Evolutionary conservation across 30 jellyfish, hydroid and myxozoan species (phyloP).

Genomic region (Sanderia malayensis): DNA sequence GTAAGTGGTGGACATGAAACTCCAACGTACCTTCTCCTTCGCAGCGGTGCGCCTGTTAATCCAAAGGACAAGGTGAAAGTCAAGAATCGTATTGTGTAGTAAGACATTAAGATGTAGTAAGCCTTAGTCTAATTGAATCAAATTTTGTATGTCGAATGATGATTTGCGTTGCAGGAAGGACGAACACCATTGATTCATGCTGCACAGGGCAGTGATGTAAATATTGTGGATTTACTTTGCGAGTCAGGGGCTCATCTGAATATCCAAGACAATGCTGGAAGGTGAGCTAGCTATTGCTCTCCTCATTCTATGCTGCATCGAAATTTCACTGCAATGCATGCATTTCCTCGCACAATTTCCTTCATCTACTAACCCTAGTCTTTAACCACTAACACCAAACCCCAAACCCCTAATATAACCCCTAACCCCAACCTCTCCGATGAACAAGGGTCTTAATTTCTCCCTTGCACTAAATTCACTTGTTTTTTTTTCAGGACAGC

Average conservation of each 20-base stretch:
- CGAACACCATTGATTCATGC: conserved; percentile 43
- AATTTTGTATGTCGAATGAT: too few species aligned
- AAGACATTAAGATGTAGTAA: too few species aligned
- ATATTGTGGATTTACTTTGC: conserved; percentile 38
- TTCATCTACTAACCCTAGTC: too few species aligned
- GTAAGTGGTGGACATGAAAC: conserved; percentile 46
- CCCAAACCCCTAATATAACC: too few species aligned
- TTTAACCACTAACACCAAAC: too few species aligned
- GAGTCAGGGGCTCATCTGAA: conserved; percentile 39
- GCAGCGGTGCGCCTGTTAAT: conserved; percentile 47
- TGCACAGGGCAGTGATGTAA: conserved; percentile 27
- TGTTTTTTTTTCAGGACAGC: conserved; percentile 53
- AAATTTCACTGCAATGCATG: too few species aligned
- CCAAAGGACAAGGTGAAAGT: conserved; percentile 52
- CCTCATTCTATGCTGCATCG: too few species aligned
- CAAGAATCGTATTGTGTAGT: too few species aligned
- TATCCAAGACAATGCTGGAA: conserved; percentile 59
- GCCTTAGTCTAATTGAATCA: too few species aligned
- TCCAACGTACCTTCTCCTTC: conserved; percentile 27
- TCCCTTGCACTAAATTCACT: not conserved
- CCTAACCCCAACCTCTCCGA: too few species aligned
- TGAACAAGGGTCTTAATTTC: not conserved
- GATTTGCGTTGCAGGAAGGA: conserved; percentile 70
- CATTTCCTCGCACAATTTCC: too few species aligned
- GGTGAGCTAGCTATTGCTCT: too few species aligned